Evolutionary conservation across 2,888 invertebrate species (phyloP).

Genomic region (Drosophila atripex): DNA sequence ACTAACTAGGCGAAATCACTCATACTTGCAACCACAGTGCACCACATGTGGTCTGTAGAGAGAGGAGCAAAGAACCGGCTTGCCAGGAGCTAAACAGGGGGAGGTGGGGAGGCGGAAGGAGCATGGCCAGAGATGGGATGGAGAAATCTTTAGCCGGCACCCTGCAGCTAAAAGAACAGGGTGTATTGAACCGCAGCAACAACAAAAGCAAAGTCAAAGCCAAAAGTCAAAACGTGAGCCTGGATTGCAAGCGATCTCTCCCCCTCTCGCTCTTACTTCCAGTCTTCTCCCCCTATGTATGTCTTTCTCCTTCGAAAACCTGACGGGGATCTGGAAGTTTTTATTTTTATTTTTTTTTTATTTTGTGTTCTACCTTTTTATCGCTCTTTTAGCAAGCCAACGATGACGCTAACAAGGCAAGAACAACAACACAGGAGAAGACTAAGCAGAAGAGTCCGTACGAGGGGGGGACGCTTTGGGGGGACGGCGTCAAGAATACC

Average conservation of each 20-base stretch:
- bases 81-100: constrained; percentile 17
- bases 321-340: constrained; percentile 41
- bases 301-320: constrained; percentile 30
- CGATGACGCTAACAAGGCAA: constrained; percentile 71
- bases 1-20: constrained; percentile 79
- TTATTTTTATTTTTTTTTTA: neutral
- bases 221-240: constrained; percentile 80
- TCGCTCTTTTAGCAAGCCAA: constrained; percentile 74
- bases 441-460: constrained; percentile 11
- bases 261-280: neutral
- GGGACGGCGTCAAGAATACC: constrained; percentile 21
- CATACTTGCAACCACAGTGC: constrained; percentile 51
- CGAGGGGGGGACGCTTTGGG: neutral
- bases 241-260: constrained; percentile 49
- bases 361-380: constrained; percentile 53
- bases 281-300: neutral
- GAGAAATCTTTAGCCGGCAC: constrained; percentile 58
- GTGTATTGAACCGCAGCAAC: constrained; percentile 70
- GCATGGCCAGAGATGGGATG: constrained; percentile 12
- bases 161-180: constrained; percentile 73
- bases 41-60: constrained; percentile 68
- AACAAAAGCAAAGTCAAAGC: constrained; percentile 52
- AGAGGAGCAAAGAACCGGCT: constrained; percentile 40
- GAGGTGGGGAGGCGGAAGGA: neutral
- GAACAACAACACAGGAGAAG: constrained; percentile 26